These are phyloP conservation scores for Augochlora pura DNA, from an alignment of 1,140 invertebrate species.

Conservation along the genomic window DNA sequence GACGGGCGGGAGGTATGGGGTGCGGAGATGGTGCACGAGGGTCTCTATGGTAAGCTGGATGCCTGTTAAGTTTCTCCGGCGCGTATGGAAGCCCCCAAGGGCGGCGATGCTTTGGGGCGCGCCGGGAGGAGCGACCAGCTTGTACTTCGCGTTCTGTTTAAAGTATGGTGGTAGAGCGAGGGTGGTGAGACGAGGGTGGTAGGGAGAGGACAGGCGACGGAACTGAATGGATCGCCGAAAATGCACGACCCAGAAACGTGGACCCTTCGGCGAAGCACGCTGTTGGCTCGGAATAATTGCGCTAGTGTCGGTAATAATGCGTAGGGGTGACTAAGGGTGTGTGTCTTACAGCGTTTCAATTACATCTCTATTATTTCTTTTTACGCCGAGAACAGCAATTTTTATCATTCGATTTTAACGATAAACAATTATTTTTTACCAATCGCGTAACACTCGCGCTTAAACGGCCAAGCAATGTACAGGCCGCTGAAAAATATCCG, in stretches of 20 bases:
- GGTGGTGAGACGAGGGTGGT: neutral
- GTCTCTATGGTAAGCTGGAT: constrained; percentile 56
- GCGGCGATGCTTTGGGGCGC: constrained; percentile 52
- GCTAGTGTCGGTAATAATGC: constrained; percentile 49
- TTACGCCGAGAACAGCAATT: too few species aligned
- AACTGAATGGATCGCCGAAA: constrained; percentile 49
- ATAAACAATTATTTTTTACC: too few species aligned
- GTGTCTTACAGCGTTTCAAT: neutral
- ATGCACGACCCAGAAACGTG: constrained; percentile 42
- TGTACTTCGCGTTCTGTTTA: constrained; percentile 49
- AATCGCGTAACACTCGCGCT: too few species aligned
- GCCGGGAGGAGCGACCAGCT: constrained; percentile 54
- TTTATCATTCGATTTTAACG: too few species aligned
- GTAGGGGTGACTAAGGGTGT: constrained; percentile 32
- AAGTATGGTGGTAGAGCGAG: constrained; percentile 9
- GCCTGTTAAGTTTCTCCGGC: constrained; percentile 63
- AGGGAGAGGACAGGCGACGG: constrained; percentile 31
- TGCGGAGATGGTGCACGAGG: constrained; percentile 35
- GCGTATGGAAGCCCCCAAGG: constrained; percentile 56
- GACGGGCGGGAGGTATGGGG: constrained; percentile 7
- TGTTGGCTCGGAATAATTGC: constrained; percentile 52
- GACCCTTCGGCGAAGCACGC: constrained; percentile 22
- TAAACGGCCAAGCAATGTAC: too few species aligned
- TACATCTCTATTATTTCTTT: too few species aligned
- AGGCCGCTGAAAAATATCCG: too few species aligned